Evolutionary conservation across 2,888 invertebrate genomes (phyloP), one percentile per base, ranked within the genome.

Genomic region (Drosophila pseudotalamancana): DNA sequence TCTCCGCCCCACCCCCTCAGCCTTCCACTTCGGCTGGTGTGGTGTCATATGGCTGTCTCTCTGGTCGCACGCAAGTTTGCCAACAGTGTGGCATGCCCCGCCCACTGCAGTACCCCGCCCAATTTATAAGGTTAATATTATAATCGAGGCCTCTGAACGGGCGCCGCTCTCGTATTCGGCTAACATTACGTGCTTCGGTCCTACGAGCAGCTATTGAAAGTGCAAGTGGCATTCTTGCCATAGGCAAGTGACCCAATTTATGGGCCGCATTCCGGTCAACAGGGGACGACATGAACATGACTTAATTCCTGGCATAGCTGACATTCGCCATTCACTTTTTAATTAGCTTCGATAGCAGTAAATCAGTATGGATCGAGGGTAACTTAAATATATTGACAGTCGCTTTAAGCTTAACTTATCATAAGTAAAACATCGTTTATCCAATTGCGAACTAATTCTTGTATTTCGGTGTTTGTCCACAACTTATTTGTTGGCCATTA

Each of bases 41-140:
- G 57, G 72, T 80, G 77, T 85, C 88, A 79, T 64, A 72, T 71
- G 74, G 55, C 63, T 86, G 73, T 73, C 85, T 63, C 67, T 88
- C 49, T 65, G 87, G 83, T 81, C 64, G 82, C 78, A 85, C 86
- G 82, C 88, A 84, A 88, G 88, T 88, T 88, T 87, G 83, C 82
- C 75, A 87, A 87, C n/a, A 84, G 72, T 87, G 72, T 87, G 72
- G 75, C 79, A 87, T 57, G 3, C 19, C 62, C 64, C 62, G 55
- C 51, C 32, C 8, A 23, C 56, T 49, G 45, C 54, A 55, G 29
- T 35, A 46, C 6, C 32, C 51, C 53, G 48, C 64, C 79, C 88
- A 88, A 87, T 87, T 88, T 82, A 82, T 85, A 87, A 74, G 87
- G 86, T 81, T 83, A 85, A 87, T 81, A 85, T 74, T 68, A 80